Evolutionary conservation across 2,797 vertebrate species (phyloP).

Genomic region (Scarus forsteni): DNA sequence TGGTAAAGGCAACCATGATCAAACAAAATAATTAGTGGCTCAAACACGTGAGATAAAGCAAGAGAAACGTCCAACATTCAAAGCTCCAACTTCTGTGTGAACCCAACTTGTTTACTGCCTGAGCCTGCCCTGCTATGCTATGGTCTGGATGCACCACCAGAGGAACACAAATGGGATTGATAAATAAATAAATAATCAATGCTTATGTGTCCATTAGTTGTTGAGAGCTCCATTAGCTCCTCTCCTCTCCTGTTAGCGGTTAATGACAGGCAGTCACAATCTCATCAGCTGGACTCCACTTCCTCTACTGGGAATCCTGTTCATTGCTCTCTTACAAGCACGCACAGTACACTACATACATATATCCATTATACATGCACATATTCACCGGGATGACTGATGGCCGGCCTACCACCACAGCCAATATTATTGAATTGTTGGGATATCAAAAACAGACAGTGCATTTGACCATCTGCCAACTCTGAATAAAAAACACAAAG

Average conservation of each 20-base stretch:
- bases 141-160: conserved; percentile 56
- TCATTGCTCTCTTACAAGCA: conserved; percentile 44
- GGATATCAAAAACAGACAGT: not conserved
- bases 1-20: not conserved
- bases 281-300: conserved; percentile 82
- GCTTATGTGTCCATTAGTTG: conserved; percentile 85
- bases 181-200: conserved; percentile 86
- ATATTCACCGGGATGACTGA: conserved; percentile 7
- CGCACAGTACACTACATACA: conserved; percentile 25
- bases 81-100: conserved; percentile 38
- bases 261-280: conserved; percentile 83
- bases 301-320: conserved; percentile 78
- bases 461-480: no score
- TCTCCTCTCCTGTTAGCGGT: conserved; percentile 78
- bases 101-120: conserved; percentile 61
- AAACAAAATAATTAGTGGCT: not conserved
- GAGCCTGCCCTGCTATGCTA: conserved; percentile 47
- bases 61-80: conserved; percentile 17
- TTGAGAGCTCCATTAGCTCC: conserved; percentile 86
- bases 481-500: no score
- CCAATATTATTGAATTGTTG: not conserved
- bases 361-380: conserved; percentile 26
- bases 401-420: not conserved
- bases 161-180: conserved; percentile 76
- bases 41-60: not conserved